A percentile compares a stretch with the other conserved stretches of the same genome.
phyloP scores from a whole-genome alignment of 2,797 vertebrate species.

The Orientallactaga sibirica region DNA sequence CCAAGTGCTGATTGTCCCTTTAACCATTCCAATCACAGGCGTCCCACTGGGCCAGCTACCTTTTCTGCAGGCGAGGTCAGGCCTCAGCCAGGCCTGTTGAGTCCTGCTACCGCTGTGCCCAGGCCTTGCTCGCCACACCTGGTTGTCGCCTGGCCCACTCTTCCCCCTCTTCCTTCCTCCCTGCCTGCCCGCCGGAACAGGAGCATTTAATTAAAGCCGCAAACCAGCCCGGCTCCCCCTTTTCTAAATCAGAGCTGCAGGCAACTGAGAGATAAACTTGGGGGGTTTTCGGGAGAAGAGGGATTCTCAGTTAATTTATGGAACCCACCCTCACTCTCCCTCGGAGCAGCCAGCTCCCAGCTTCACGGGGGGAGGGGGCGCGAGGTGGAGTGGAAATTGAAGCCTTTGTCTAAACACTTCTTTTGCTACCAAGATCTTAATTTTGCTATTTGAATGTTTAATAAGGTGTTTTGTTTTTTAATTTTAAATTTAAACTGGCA shows the following conservation, averaged over 20 bases:
- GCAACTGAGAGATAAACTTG: conserved; percentile 92
- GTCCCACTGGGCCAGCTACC: conserved; percentile 89
- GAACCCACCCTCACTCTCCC: conserved; percentile 88
- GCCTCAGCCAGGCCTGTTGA: conserved; percentile 90
- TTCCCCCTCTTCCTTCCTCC: conserved; percentile 88
- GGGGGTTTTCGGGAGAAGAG: conserved; percentile 89
- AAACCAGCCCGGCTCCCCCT: conserved; percentile 89
- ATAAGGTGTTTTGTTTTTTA: conserved; percentile 75
- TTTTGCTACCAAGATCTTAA: conserved; percentile 85
- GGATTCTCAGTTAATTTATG: conserved; percentile 93
- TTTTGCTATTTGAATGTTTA: conserved; percentile 86
- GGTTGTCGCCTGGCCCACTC: conserved; percentile 87
- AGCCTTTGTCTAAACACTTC: conserved; percentile 90
- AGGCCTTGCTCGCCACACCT: conserved; percentile 88
- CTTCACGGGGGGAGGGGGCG: conserved; percentile 77
- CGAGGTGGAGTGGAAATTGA: conserved; percentile 87
- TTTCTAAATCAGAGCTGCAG: conserved; percentile 92
- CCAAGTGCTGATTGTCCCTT: conserved; percentile 88
- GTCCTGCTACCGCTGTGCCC: conserved; percentile 87
- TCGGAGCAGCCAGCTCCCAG: conserved; percentile 86
- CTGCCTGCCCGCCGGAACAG: conserved; percentile 88
- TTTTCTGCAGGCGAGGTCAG: conserved; percentile 88
- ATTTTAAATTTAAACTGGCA: conserved; percentile 69
- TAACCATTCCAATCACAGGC: conserved; percentile 89
- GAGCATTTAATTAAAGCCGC: conserved; percentile 92